Base-by-base conservation (phyloP, 2,113 vertebrate species). In the Copsychus sechellarum region DNA sequence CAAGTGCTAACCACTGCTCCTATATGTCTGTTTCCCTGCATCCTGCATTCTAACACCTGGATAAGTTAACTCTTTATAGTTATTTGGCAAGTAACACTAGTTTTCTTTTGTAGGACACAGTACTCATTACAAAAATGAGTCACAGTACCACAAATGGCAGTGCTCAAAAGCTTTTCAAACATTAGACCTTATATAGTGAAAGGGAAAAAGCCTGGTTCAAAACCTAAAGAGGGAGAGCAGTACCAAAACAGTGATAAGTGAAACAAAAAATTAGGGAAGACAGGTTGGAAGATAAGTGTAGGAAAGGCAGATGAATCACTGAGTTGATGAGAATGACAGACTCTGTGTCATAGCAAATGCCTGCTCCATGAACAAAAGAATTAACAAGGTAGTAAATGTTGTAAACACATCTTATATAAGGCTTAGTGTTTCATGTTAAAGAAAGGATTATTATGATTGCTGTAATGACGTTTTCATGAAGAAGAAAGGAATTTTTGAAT, bases 311-410 rank as follows among this genome's bases (percentile, higher is more conserved):
- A 91, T 96, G 91, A 94, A 81, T 87, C 62, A 88, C 65, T 0
- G 12, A 67, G 36, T 86, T 91, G 71, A 67, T 84, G 53, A 64
- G 88, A 76, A 81, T 90, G 83, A 82, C 86, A 94, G 85, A 67
- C 38, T 86, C 20, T 3, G 76, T 88, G 57, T 89, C 80, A 76
- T 36, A 86, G 92, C 70, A 81, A 92, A 78, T 88, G 70, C 60
- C 28, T 71, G 67, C 66, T 92, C 78, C 53, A 6, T n/a, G 34
- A 82, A 81, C 74, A 86, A 70, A 82, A 88, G 36, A 90, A 80
- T 93, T 64, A 81, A 88, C 84, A 93, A 95, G 86, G 72, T 93
- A 78, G 80, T 93, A 74, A 94, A 72, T 73, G 85, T 51, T 86
- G 74, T 90, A 94, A 93, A 91, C 82, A 89, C 67, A 54, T 92